phyloP scores from a whole-genome alignment of 2,888 invertebrate species.

The Itoplectis maculator region DNA sequence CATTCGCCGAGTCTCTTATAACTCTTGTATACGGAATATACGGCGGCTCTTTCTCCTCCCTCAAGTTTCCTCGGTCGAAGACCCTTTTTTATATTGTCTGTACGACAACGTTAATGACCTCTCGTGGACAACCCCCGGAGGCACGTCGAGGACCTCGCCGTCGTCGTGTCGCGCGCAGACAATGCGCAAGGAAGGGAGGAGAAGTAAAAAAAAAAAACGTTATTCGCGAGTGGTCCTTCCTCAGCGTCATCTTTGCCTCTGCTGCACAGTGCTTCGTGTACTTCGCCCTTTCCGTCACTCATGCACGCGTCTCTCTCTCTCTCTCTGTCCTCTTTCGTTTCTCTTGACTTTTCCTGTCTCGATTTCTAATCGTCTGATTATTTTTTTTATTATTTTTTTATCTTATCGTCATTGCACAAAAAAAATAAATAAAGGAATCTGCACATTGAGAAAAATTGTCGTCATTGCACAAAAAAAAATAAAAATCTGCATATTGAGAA shows the following conservation, averaged over 20 bases:
- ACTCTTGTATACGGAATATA: not conserved
- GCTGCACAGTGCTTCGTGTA: conserved; percentile 10
- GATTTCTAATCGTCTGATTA: not conserved
- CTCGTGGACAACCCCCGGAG: conserved; percentile 72
- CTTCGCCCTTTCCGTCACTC: conserved; percentile 44
- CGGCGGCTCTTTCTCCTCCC: conserved; percentile 28
- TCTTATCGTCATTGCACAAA: too few species aligned
- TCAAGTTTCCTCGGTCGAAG: conserved; percentile 43
- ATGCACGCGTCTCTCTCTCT: conserved; percentile 34
- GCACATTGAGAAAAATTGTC: not conserved
- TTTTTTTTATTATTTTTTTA: not conserved
- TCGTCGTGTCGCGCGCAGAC: conserved; percentile 56
- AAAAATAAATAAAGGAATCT: too few species aligned
- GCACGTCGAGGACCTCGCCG: conserved; percentile 63
- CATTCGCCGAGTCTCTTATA: not conserved
- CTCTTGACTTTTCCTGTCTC: not conserved
- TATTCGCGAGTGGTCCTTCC: conserved; percentile 55
- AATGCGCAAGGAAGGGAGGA: conserved; percentile 66
- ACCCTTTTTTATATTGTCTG: conserved; percentile 60
- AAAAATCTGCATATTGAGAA: not conserved
- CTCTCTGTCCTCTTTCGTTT: conserved; percentile 12
- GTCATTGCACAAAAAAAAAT: too few species aligned
- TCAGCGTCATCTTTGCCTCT: conserved; percentile 51
- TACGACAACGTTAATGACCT: conserved; percentile 76
- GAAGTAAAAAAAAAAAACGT: conserved; percentile 35